Base-by-base conservation (phyloP, 2,888 invertebrate species). In the Dryomyza anilis region DNA sequence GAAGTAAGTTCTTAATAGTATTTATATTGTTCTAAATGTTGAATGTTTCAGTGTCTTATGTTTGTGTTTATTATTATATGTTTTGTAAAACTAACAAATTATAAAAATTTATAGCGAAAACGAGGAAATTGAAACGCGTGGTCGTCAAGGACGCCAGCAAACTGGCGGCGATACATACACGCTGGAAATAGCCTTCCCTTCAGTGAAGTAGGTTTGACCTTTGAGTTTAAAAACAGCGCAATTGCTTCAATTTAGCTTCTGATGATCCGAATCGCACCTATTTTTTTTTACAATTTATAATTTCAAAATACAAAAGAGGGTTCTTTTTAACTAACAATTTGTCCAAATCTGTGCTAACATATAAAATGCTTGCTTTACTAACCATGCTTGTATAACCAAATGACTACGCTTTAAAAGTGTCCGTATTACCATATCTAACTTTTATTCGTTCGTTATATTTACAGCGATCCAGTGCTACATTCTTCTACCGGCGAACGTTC, bases 141-240 rank as follows among this genome's bases (percentile, higher is more conserved):
- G 77, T 73, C 90, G 94, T 83, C 92, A 93, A 86, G 91, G 92
- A 83, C 89, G 93, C 80, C 93, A 93, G 86, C 91, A 89, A 83
- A 92, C 92, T 83, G 83, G 83, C 73, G 84, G 84, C 67, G 94
- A 94, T 85, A 94, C 94, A 76, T 96, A 96, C 88, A 91, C 88
- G 86, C 89, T 95, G 84, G 92, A 94, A 86, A 92, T 96, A 84
- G 89, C 93, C 82, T 95, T 95, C 90, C 94, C 94, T 81, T 91
- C 94, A 80, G 88, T 93, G 87, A 94, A 93, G 94, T 94, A 91
- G 92, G 88, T 88, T 75, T 67, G n/a, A 12, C 39, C 39, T n/a
- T 48, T 23, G 23, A 48, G 3, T 12, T 48, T 23, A 8, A 2
- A 25, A 25, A 23, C 50, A 10, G 10, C 1, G 14, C 50, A 25